Evolutionary conservation across 2,113 vertebrate genomes (phyloP).

Genomic region (Crotalus horridus): DNA sequence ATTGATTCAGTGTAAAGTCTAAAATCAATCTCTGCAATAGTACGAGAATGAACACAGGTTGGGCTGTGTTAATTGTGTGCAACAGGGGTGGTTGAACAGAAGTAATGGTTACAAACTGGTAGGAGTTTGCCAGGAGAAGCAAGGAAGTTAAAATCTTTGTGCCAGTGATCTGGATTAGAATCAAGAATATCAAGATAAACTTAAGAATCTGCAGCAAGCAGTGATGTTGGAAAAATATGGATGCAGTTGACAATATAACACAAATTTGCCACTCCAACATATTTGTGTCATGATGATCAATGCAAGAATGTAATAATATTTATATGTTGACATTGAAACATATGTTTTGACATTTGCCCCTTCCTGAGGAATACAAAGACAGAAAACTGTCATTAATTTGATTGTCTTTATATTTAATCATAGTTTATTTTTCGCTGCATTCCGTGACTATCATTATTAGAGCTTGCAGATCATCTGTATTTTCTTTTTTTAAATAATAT

Average conservation of each 20-base stretch:
- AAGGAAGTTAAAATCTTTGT: neutral
- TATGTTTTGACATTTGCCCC: neutral
- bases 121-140: neutral
- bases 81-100: neutral
- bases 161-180: neutral
- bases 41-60: neutral
- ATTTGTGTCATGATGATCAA: neutral
- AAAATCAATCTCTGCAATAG: neutral
- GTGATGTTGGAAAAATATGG: neutral
- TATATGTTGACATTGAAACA: neutral
- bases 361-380: neutral
- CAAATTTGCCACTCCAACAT: neutral
- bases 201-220: neutral
- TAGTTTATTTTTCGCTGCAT: neutral
- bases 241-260: neutral
- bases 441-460: neutral
- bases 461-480: neutral
- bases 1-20: neutral
- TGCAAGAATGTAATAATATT: neutral
- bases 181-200: neutral
- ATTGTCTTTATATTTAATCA: neutral
- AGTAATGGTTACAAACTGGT: neutral
- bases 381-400: neutral
- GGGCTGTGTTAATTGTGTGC: neutral
- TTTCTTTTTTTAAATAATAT: neutral